These are phyloP conservation scores for Cherax destructor DNA, from an alignment of 1,140 invertebrate species.

Conservation along the genomic window DNA sequence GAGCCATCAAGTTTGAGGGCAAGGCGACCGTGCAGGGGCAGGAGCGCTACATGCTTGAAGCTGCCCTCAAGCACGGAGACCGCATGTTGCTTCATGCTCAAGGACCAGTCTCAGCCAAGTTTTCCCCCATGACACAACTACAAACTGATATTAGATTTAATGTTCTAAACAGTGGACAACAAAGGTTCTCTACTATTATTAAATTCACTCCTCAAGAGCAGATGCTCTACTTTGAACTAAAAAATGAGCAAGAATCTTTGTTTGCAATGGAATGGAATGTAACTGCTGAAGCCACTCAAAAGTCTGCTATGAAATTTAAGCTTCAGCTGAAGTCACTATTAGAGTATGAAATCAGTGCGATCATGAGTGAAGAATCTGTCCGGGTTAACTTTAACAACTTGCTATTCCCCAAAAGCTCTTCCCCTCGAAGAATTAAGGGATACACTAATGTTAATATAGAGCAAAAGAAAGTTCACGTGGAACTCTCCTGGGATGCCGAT, in stretches of 20 bases:
- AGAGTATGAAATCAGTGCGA: neutral
- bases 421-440: slow-evolving; percentile 30
- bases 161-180: neutral
- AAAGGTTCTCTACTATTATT: neutral
- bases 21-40: neutral
- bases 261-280: neutral
- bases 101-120: neutral
- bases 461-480: neutral
- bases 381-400: slow-evolving; percentile 25
- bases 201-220: neutral
- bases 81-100: neutral
- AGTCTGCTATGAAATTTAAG: neutral
- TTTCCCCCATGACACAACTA: neutral
- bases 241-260: neutral
- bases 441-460: slow-evolving; percentile 26
- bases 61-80: neutral
- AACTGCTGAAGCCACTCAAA: neutral
- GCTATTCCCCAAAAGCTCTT: slow-evolving; percentile 8
- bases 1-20: slow-evolving; percentile 9
- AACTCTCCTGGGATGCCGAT: slow-evolving; percentile 38
- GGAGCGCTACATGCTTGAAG: slow-evolving; percentile 1
- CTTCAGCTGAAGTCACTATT: neutral
- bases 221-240: slow-evolving; percentile 23
- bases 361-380: slow-evolving; percentile 5
- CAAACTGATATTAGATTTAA: neutral